phyloP scores from a whole-genome alignment of 2,113 vertebrate species.

The Hydrochoerus hydrochaeris region DNA sequence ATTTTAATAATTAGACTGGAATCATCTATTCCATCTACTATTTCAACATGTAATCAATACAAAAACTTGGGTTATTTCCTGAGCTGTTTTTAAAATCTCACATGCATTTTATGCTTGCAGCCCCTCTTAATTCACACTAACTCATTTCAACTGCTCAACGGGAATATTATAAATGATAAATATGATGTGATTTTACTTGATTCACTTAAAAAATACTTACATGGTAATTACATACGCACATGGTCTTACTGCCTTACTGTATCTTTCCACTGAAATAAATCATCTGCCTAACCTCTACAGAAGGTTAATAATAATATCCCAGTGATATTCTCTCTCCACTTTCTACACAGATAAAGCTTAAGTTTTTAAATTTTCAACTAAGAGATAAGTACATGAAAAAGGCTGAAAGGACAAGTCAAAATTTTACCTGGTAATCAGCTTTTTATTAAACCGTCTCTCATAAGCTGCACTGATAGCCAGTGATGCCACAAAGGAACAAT shows the following conservation, averaged over 20 bases:
- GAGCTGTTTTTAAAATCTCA: constrained; percentile 13
- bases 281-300: not conserved
- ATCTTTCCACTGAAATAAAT: constrained; percentile 28
- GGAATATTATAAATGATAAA: not conserved
- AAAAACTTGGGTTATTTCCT: constrained; percentile 43
- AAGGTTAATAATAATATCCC: not conserved
- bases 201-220: constrained; percentile 1
- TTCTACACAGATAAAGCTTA: not conserved
- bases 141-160: not conserved
- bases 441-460: constrained; percentile 98
- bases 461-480: constrained; percentile 98
- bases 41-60: not conserved
- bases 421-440: constrained; percentile 96
- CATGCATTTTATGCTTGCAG: not conserved
- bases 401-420: constrained; percentile 20
- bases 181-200: constrained; percentile 2
- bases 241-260: not conserved
- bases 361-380: constrained; percentile 26
- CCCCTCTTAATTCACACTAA: constrained; percentile 21
- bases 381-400: constrained; percentile 30
- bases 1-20: constrained; percentile 8
- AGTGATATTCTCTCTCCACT: not conserved
- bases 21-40: not conserved
- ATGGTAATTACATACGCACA: not conserved
- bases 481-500: constrained; percentile 98